A percentile compares a stretch with the other conserved stretches of the same genome.
These are phyloP conservation scores for Notothenia rossii DNA, from an alignment of 2,113 vertebrate genomes.

Conservation along the genomic window DNA sequence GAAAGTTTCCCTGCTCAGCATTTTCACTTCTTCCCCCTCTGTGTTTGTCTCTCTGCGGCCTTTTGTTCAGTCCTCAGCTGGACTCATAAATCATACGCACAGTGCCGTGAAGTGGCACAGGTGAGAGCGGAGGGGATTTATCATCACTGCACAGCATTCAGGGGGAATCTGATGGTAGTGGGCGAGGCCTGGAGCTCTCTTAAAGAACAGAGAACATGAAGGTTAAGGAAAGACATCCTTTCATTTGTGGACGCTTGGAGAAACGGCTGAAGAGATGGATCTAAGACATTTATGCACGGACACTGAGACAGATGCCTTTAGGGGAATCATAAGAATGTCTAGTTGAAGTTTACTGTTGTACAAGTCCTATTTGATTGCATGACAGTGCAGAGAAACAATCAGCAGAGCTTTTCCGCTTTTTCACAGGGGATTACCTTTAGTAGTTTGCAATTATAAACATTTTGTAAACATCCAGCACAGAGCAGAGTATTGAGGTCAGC, in stretches of 20 bases:
- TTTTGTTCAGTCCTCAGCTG: conserved; percentile 64
- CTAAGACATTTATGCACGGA: conserved; percentile 2
- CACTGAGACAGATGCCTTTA: conserved; percentile 40
- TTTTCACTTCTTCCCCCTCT: conserved; percentile 42
- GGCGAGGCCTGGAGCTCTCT: conserved; percentile 38
- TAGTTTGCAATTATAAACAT: conserved; percentile 56
- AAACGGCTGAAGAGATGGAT: conserved; percentile 26
- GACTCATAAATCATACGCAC: conserved; percentile 75
- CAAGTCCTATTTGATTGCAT: conserved; percentile 46
- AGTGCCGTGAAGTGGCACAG: conserved; percentile 53
- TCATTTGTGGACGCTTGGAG: conserved; percentile 29
- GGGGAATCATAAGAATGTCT: conserved; percentile 34
- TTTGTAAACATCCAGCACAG: conserved; percentile 20
- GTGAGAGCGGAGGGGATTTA: conserved; percentile 72
- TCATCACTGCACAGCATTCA: conserved; percentile 40
- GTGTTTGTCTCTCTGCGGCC: conserved; percentile 51
- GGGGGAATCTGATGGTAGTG: conserved; percentile 27
- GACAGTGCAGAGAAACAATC: conserved; percentile 56
- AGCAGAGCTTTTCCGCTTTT: conserved; percentile 29
- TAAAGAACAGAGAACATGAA: conserved; percentile 21
- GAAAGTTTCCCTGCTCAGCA: conserved; percentile 59
- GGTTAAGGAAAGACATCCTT: conserved; percentile 42
- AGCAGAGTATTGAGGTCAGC: conserved; percentile 53
- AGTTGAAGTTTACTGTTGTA: conserved; percentile 30
- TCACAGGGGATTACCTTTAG: conserved; percentile 62